These are phyloP conservation scores for Cerceris ruficornis DNA, from an alignment of 2,888 invertebrate species.

Conservation along the genomic window DNA sequence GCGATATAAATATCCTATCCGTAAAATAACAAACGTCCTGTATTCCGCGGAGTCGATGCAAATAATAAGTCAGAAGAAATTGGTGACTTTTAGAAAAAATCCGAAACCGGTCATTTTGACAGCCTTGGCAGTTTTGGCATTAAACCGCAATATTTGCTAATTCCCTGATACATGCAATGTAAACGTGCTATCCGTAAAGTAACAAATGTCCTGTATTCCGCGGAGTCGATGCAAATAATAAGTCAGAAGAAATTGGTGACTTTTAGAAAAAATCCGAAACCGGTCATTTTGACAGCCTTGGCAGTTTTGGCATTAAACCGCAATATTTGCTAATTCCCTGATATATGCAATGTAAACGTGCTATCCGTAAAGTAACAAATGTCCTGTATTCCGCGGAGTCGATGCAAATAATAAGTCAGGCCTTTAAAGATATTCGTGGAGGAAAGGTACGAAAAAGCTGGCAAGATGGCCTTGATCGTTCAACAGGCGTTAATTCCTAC, in stretches of 20 bases:
- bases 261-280: not conserved
- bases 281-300: no score
- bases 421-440: not conserved
- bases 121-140: no score
- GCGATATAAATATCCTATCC: no score
- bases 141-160: not conserved
- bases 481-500: conserved; percentile 55
- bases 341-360: not conserved
- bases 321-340: not conserved
- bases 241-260: conserved; percentile 5
- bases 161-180: not conserved
- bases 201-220: not conserved
- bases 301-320: no score
- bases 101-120: no score
- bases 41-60: not conserved
- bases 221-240: not conserved
- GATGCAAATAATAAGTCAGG: not conserved
- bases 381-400: not conserved
- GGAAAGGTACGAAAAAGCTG: not conserved
- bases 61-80: not conserved
- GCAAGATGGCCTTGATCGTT: conserved; percentile 45
- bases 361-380: no score
- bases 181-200: no score
- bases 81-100: not conserved
- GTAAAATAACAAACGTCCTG: no score